Percentiles rank a stretch among this genome's conserved stretches.
Evolutionary conservation across 2,113 vertebrate genomes (phyloP).

Genomic region (Egretta garzetta): DNA sequence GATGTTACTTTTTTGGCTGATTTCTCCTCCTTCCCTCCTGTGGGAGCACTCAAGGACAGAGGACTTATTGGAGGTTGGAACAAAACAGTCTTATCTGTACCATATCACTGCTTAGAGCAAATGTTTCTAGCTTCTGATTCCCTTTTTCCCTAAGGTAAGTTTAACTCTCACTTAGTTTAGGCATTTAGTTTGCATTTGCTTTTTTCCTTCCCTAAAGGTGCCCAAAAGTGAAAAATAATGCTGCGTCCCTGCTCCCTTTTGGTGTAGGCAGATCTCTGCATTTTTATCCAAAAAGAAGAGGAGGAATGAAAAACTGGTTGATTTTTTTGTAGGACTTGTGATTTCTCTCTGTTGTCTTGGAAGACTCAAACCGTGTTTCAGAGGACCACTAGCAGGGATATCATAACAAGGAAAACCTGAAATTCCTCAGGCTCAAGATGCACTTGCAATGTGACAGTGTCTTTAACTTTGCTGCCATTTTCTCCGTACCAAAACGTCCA

Average conservation of each 20-base stretch:
- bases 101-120: slow-evolving; percentile 9
- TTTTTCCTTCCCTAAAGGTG: not conserved
- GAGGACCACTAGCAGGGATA: not conserved
- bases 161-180: slow-evolving; percentile 23
- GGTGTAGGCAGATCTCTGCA: not conserved
- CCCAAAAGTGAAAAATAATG: not conserved
- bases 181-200: not conserved
- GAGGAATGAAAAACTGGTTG: not conserved
- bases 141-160: slow-evolving; percentile 9
- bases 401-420: not conserved
- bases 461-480: not conserved
- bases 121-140: slow-evolving; percentile 40
- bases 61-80: not conserved
- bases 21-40: not conserved
- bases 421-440: not conserved
- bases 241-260: not conserved
- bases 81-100: slow-evolving; percentile 12
- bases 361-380: not conserved
- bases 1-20: not conserved
- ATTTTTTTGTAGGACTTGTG: not conserved
- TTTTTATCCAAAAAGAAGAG: not conserved
- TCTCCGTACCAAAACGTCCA: not conserved
- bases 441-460: not conserved
- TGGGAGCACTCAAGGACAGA: not conserved
- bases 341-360: not conserved